These are phyloP conservation scores for Campopleginae sp. DNA, from an alignment of 2,888 invertebrate species.

Conservation along the genomic window DNA sequence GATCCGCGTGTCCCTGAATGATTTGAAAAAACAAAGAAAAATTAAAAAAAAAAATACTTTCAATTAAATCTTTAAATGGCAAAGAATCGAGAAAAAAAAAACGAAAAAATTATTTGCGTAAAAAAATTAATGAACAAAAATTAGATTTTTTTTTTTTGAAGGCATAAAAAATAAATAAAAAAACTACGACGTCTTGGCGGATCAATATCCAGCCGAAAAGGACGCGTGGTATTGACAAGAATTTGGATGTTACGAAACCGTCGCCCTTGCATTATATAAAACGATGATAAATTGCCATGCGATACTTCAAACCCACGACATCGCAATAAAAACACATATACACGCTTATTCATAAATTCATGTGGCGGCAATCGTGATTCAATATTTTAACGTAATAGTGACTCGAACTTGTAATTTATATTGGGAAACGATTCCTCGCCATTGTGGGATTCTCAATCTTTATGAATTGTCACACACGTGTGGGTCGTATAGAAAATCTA, in stretches of 20 bases:
- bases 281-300: slow-evolving; percentile 17
- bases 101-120: not conserved
- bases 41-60: slow-evolving; percentile 22
- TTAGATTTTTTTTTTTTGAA: not conserved
- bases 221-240: slow-evolving; percentile 59
- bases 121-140: not conserved
- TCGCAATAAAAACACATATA: not conserved
- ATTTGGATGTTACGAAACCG: slow-evolving; percentile 68
- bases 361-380: slow-evolving; percentile 29
- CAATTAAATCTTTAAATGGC: not conserved
- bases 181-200: not conserved
- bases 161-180: not conserved
- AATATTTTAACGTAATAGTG: slow-evolving; percentile 66
- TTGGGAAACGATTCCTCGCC: slow-evolving; percentile 2
- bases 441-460: slow-evolving; percentile 40
- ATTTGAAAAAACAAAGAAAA: slow-evolving; percentile 41
- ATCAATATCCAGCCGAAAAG: not conserved
- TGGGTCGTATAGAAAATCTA: not conserved
- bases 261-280: slow-evolving; percentile 62
- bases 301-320: slow-evolving; percentile 9
- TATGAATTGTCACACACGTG: slow-evolving; percentile 45
- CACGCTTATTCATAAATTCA: slow-evolving; percentile 10
- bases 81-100: not conserved
- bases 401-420: slow-evolving; percentile 27
- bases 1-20: slow-evolving; percentile 63